Base-by-base conservation (phyloP, 2,797 vertebrate genomes). In the Gymnothorax reevesii region DNA sequence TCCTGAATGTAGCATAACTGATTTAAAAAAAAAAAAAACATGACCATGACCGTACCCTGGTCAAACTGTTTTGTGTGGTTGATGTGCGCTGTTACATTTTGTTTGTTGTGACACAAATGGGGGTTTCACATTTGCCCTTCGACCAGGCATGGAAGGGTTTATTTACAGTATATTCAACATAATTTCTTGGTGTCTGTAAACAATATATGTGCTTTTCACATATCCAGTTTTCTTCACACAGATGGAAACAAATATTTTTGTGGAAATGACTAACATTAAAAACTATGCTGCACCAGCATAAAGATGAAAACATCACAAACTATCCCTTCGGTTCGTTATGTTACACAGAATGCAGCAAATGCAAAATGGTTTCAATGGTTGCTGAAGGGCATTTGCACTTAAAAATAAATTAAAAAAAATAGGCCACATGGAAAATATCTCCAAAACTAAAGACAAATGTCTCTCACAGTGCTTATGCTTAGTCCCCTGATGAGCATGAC, bases 101-200 rank as follows among this genome's bases (percentile, higher is more conserved):
- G 64, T 73, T 27, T 42, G 87, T 89, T 89, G 89, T 91, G 89
- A 92, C 88, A 88, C 79, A 57, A 92, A 90, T 86, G 89, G 88
- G 91, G 90, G 91, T 88, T 88, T 85, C 90, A 88, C 89, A 89
- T 89, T 86, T 90, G 89, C 89, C 92, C 88, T 77, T 71, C 57
- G 87, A 59, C 84, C 88, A 88, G 79, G 59, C 87, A 73, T 84
- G 59, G 84, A 42, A 66, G 83, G 84, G 59, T 73, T 77, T 84
- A 33, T 87, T 88, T 75, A n/a, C n/a, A n/a, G n/a, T n/a, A 42
- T 49, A 85, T 88, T 83, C 12, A 83, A 71, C 85, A 77, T 62
- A 86, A 86, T 71, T 86, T 82, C 83, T 83, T 54, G 71, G 87
- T 75, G 89, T 88, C 86, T 82, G 55, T 86, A 57, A 87, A 89